Percentiles rank a stretch among this genome's conserved stretches.
phyloP scores from a whole-genome alignment of 2,888 invertebrate genomes.

The Lasioglossum lativentre region DNA sequence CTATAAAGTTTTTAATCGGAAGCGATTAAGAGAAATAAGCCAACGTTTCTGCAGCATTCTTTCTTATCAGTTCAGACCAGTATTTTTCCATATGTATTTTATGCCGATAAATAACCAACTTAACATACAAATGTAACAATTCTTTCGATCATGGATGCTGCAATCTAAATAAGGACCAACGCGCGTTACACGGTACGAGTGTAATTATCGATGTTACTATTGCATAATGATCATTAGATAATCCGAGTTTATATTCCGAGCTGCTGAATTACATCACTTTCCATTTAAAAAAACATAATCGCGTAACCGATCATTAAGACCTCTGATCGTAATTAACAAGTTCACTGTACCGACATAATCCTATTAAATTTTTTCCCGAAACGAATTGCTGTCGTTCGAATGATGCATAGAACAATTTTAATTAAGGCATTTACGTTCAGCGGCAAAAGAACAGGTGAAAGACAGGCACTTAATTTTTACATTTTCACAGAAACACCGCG shows the following conservation, averaged over 20 bases:
- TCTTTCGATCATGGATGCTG: background rate
- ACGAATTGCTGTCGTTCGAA: background rate
- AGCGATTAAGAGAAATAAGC: background rate
- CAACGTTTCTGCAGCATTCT: too few relatives aligned
- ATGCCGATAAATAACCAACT: background rate
- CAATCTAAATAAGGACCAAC: background rate
- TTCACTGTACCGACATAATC: background rate
- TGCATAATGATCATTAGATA: background rate
- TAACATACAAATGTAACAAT: background rate
- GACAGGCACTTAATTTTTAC: background rate
- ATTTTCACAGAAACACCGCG: conserved; percentile 1
- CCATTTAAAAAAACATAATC: background rate
- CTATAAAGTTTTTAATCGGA: too few relatives aligned
- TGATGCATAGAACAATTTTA: background rate
- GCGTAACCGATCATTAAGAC: background rate
- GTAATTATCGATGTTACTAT: background rate
- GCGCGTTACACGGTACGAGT: background rate
- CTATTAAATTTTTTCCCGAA: background rate
- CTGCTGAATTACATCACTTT: background rate
- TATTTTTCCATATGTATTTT: too few relatives aligned
- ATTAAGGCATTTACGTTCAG: too few relatives aligned
- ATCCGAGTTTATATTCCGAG: background rate
- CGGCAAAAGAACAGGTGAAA: too few relatives aligned
- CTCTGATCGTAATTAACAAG: background rate
- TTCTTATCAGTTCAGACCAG: too few relatives aligned